These are phyloP conservation scores for Luperina testacea DNA, from an alignment of 2,888 invertebrate genomes.

Conservation along the genomic window DNA sequence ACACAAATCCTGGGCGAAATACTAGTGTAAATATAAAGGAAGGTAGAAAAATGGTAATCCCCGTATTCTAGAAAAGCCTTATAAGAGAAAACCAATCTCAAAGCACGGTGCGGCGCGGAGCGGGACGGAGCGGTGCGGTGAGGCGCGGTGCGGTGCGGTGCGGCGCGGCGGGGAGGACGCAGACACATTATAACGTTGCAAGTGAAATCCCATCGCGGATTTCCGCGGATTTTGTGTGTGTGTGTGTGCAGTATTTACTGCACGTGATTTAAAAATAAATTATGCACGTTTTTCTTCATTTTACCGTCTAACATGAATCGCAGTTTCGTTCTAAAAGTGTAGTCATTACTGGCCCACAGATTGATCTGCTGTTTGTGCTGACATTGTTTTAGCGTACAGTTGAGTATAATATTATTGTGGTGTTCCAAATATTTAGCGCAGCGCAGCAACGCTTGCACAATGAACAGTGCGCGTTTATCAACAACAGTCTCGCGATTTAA, in stretches of 20 bases:
- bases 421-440: slow-evolving; percentile 1
- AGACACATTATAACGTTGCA: slow-evolving; percentile 35
- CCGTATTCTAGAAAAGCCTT: slow-evolving; percentile 45
- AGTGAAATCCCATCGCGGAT: slow-evolving; percentile 17
- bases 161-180: neutral
- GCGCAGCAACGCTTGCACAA: neutral
- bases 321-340: neutral
- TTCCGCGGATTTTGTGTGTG: too few relatives aligned
- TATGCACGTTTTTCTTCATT: slow-evolving; percentile 5
- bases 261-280: slow-evolving; percentile 21
- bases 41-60: slow-evolving; percentile 54
- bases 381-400: too few relatives aligned
- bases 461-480: slow-evolving; percentile 11
- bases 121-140: neutral
- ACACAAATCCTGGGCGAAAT: slow-evolving; percentile 8
- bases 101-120: neutral
- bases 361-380: neutral
- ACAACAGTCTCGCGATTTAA: slow-evolving; percentile 9
- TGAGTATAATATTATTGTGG: neutral
- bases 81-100: slow-evolving; percentile 59
- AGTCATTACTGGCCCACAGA: neutral
- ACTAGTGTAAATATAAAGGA: slow-evolving; percentile 44
- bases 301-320: neutral
- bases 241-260: too few relatives aligned
- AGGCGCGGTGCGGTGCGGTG: neutral